Evolutionary conservation across 2,888 invertebrate species (phyloP).

Genomic region (Tetheella fluctuosa): DNA sequence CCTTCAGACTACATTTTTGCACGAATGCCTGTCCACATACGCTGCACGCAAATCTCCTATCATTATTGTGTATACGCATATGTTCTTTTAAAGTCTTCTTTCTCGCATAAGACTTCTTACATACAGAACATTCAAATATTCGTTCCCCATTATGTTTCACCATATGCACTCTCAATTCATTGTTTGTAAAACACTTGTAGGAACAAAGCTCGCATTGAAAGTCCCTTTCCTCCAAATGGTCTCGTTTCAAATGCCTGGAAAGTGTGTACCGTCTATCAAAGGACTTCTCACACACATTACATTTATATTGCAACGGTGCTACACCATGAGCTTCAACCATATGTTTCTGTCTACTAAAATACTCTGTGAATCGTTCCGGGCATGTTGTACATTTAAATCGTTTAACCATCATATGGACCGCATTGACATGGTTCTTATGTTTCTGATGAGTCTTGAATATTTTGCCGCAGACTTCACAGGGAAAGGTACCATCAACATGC

Average conservation of each 20-base stretch:
- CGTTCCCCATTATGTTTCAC: conserved; percentile 64
- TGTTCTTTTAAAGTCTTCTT: conserved; percentile 70
- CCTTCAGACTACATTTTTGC: conserved; percentile 72
- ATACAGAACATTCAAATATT: conserved; percentile 65
- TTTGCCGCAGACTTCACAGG: conserved; percentile 66
- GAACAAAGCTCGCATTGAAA: conserved; percentile 50
- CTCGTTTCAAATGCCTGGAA: conserved; percentile 65
- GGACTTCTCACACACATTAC: conserved; percentile 64
- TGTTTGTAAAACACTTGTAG: conserved; percentile 66
- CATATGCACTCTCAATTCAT: conserved; percentile 65
- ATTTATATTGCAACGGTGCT: conserved; percentile 58
- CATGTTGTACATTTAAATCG: conserved; percentile 67
- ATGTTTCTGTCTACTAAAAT: conserved; percentile 66
- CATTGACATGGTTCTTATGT: conserved; percentile 61
- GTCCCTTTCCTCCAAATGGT: conserved; percentile 63
- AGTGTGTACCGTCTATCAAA: conserved; percentile 58
- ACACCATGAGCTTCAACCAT: conserved; percentile 64
- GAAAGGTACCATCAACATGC: conserved; percentile 53
- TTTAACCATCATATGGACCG: conserved; percentile 60
- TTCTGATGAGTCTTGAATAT: conserved; percentile 58
- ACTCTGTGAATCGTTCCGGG: conserved; percentile 63
- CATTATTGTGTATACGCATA: conserved; percentile 71
- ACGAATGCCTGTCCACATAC: conserved; percentile 72
- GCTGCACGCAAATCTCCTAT: conserved; percentile 63
- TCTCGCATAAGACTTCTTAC: conserved; percentile 70